Percentiles rank a stretch among this genome's conserved stretches.
phyloP scores from a whole-genome alignment of 2,113 vertebrate genomes.

The Eclectus roratus region DNA sequence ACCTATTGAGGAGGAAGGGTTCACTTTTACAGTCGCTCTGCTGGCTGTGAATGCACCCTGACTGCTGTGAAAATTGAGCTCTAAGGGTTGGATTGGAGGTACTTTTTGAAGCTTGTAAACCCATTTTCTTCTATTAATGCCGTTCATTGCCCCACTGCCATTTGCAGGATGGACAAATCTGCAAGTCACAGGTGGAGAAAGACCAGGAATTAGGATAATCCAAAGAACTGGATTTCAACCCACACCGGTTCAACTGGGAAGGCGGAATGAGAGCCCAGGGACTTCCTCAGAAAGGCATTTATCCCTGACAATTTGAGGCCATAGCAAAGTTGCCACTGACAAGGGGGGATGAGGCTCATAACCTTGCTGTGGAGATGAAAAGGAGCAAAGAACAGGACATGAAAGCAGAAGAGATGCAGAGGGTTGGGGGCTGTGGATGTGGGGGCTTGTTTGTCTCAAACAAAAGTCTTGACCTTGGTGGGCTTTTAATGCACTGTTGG shows the following conservation, averaged over 20 bases:
- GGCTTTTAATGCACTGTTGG: neutral
- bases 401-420: neutral
- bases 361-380: neutral
- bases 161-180: neutral
- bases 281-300: neutral
- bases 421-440: too few species aligned
- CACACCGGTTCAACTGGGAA: neutral
- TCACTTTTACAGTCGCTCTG: neutral
- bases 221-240: neutral
- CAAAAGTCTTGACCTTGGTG: neutral
- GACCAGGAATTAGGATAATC: neutral
- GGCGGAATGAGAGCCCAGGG: neutral
- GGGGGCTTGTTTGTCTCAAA: neutral
- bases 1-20: neutral
- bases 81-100: neutral
- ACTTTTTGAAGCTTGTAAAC: neutral
- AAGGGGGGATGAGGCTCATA: neutral
- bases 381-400: neutral
- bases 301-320: neutral
- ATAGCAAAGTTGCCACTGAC: accelerated
- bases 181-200: neutral
- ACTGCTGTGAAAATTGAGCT: neutral
- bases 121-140: constrained; percentile 26
- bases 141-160: neutral
- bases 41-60: neutral